Percentiles rank a stretch among this genome's conserved stretches.
phyloP scores from a whole-genome alignment of 2,797 vertebrate species.

The Pseudocheirus occidentalis region DNA sequence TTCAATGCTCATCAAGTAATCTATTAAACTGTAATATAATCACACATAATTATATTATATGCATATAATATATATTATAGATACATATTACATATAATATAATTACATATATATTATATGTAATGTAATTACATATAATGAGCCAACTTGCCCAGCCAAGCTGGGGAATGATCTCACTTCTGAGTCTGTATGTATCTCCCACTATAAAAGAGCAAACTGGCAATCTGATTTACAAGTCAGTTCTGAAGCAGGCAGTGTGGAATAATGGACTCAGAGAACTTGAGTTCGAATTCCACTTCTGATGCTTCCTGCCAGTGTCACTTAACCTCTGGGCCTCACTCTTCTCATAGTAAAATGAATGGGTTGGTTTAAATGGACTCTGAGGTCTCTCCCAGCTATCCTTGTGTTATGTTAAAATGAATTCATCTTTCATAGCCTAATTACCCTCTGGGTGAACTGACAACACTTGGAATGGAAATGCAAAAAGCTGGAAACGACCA shows the following conservation, averaged over 20 bases:
- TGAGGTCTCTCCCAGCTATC: neutral
- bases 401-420: neutral
- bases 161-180: neutral
- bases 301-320: neutral
- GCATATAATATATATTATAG: no score
- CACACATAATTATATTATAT: neutral
- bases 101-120: neutral
- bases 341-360: neutral
- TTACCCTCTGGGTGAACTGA: neutral
- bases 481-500: neutral
- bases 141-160: conserved; percentile 21
- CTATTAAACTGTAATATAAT: conserved; percentile 6
- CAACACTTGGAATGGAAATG: neutral
- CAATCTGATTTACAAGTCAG: conserved; percentile 49
- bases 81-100: no score
- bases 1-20: neutral
- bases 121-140: neutral
- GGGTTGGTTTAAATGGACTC: neutral
- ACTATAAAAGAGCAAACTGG: conserved; percentile 43
- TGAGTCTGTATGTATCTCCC: conserved; percentile 5
- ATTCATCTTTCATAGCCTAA: neutral
- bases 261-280: neutral
- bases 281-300: neutral
- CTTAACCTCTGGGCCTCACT: neutral
- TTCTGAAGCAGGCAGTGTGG: neutral